Percentiles rank a stretch among this genome's conserved stretches.
phyloP scores from a whole-genome alignment of 1,140 invertebrate species.

The Vanessa tameamea region DNA sequence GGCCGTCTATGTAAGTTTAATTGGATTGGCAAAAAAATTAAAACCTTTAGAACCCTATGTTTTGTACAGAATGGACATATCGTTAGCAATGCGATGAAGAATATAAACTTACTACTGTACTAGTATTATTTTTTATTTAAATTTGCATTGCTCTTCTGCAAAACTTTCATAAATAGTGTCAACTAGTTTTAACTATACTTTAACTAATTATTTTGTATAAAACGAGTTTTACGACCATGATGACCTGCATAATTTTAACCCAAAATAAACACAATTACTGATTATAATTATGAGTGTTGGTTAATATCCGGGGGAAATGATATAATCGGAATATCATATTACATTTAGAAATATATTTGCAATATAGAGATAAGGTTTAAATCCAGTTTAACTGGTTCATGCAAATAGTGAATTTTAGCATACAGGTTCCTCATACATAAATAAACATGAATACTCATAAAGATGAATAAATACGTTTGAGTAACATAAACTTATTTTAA shows the following conservation, averaged over 20 bases:
- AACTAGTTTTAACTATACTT: not conserved
- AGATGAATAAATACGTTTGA: no score
- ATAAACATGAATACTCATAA: no score
- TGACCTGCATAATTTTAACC: constrained; percentile 19
- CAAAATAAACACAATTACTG: constrained; percentile 4
- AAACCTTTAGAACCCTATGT: no score
- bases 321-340: not conserved
- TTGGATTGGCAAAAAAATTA: not conserved
- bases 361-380: not conserved
- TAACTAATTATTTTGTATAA: not conserved
- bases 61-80: no score
- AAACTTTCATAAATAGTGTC: no score
- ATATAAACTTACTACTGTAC: no score
- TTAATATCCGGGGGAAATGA: constrained; percentile 10
- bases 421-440: not conserved
- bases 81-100: no score
- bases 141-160: no score
- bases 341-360: not conserved
- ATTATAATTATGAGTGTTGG: constrained; percentile 1
- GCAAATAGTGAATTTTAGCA: not conserved
- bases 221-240: constrained; percentile 4
- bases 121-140: no score
- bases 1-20: not conserved
- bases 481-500: no score
- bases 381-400: not conserved